Evolutionary conservation across 2,113 vertebrate genomes (phyloP).

Genomic region (Orthonyx spaldingii): DNA sequence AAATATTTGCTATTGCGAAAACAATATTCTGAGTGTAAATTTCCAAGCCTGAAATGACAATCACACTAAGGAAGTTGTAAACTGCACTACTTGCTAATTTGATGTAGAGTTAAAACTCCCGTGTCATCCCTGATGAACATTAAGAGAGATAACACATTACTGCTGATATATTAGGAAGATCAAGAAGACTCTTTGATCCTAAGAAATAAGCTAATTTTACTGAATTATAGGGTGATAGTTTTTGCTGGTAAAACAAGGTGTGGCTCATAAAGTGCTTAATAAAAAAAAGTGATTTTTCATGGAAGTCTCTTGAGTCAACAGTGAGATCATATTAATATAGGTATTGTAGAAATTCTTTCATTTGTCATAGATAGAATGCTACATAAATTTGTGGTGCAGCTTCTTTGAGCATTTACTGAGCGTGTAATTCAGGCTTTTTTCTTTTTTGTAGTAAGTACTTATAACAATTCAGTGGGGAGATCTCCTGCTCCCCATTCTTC

Average conservation of each 20-base stretch:
- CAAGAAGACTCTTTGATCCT: not conserved
- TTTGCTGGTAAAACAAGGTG: not conserved
- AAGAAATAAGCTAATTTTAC: not conserved
- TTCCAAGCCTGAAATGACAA: not conserved
- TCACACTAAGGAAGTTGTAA: not conserved
- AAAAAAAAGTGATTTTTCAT: not conserved
- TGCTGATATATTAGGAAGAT: not conserved
- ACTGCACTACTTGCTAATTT: not conserved
- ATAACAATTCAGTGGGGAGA: not conserved
- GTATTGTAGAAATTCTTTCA: not conserved
- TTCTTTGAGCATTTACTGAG: not conserved
- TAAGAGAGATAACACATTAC: not conserved
- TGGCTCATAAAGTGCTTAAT: not conserved
- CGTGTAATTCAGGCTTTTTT: not conserved
- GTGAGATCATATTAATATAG: not conserved
- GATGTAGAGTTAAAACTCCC: not conserved
- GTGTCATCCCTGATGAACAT: rapidly evolving
- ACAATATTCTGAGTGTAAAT: not conserved
- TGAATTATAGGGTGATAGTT: not conserved
- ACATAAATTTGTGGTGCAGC: not conserved
- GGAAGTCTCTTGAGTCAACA: not conserved
- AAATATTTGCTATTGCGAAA: not conserved
- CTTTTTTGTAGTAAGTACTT: not conserved
- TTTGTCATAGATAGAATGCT: not conserved
- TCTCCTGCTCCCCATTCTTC: not conserved